phyloP scores from a whole-genome alignment of 1,140 invertebrate species.

The Bombus affinis region DNA sequence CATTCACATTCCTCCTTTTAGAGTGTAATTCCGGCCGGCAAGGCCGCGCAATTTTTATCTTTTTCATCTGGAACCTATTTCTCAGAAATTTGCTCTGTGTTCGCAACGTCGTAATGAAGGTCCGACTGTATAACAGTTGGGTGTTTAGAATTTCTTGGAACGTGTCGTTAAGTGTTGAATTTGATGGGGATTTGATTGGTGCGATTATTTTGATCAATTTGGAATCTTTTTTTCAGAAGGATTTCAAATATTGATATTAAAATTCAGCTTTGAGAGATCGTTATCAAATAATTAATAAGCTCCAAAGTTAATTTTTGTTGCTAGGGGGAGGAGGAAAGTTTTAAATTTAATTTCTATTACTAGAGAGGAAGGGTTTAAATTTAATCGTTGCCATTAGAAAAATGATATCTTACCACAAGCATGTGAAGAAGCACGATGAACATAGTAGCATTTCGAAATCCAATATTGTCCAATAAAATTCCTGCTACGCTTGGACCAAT shows the following conservation, averaged over 20 bases:
- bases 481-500: constrained; percentile 91
- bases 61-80: background rate
- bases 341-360: background rate
- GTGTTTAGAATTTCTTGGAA: background rate
- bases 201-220: background rate
- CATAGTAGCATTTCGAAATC: constrained; percentile 87
- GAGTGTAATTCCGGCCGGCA: too few species aligned
- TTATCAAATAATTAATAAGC: background rate
- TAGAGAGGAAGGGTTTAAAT: background rate
- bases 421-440: constrained; percentile 88
- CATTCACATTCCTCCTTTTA: too few species aligned
- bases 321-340: background rate
- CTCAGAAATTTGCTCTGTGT: background rate
- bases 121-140: background rate
- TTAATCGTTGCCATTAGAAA: background rate
- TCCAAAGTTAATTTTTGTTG: background rate
- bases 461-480: constrained; percentile 88
- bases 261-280: background rate
- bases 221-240: background rate
- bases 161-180: background rate
- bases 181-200: background rate
- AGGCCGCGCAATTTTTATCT: background rate
- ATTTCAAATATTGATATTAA: background rate
- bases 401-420: constrained; percentile 83
- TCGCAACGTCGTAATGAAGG: background rate